Base-by-base conservation (phyloP, 2,888 invertebrate species). In the Drosophila algonquin region DNA sequence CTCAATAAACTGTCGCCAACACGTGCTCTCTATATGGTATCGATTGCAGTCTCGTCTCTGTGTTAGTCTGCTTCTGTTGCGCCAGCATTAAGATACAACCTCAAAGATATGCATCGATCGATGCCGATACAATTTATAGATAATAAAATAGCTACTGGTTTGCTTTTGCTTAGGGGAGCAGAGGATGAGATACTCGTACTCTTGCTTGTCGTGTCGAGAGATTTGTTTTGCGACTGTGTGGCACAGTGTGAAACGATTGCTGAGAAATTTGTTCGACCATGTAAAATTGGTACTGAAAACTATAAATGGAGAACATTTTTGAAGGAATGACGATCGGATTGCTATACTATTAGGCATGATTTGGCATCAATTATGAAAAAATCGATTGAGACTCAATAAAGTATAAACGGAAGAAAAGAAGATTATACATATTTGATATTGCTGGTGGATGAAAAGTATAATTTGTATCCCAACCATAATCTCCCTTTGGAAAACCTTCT, bases 1-100 rank as follows among this genome's bases (percentile, higher is more conserved):
- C 52, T 53, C 62, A 54, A 40, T 50, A 44, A 69, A 76, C 59
- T 72, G 68, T 58, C 62, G 46, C 65, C 73, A 74, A 80, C 87
- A 84, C 76, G 81, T 81, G 81, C 78, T 71, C 58, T 52, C 45
- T 58, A 62, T 47, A 50, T 56, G 68, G 71, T 50, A 62, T 72
- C 61, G 62, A 47, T 58, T 62, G 73, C 63, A 61, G 46, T 54
- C 48, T 44, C 55, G 63, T 52, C 45, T 27, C 44, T 62, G 47
- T 71, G 48, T 2, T 16, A 21, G 16, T 52, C 21, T 21, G 18
- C 21, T 27, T 46, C 32, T 35, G 44, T 46, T 53, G 69, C 27
- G 47, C 27, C 61, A 80, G 68, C 87, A 81, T 75, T 69, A 69
- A 87, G 87, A 80, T 83, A 74, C 81, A 81, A 71, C 75, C 52